Evolutionary conservation across 2,113 vertebrate species (phyloP).

Genomic region (Corapipo altera): DNA sequence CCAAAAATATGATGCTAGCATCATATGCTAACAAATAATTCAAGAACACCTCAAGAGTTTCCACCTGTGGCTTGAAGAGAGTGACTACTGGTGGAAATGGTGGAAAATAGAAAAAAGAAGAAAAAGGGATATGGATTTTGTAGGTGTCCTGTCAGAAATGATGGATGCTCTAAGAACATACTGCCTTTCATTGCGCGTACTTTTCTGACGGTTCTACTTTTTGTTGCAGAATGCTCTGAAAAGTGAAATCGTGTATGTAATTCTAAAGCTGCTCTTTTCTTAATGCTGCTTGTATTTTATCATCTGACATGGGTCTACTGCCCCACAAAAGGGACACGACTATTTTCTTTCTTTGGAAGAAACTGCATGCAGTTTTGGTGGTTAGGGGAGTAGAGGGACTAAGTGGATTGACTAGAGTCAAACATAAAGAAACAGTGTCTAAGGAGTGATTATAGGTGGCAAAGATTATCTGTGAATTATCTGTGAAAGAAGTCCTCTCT

Average conservation of each 20-base stretch:
- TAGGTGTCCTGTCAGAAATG: background rate
- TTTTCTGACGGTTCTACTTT: background rate
- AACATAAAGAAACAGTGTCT: background rate
- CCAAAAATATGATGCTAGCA: background rate
- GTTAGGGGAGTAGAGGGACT: background rate
- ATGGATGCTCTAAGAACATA: background rate
- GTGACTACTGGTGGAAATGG: background rate
- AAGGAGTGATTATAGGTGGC: background rate
- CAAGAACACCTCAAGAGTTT: background rate
- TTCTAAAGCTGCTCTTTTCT: background rate
- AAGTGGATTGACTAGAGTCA: background rate
- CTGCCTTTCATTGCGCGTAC: background rate
- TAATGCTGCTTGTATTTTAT: background rate
- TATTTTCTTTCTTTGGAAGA: background rate
- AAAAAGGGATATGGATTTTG: background rate
- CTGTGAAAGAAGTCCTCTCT: background rate
- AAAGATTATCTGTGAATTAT: background rate
- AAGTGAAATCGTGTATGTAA: background rate
- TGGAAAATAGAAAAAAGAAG: background rate
- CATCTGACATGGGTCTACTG: background rate
- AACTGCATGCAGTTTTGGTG: background rate
- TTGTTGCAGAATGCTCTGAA: background rate
- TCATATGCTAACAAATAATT: background rate
- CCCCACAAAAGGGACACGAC: background rate
- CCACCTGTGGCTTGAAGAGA: background rate